A percentile compares a stretch with the other conserved stretches of the same genome.
Conservation (phyloP, 2,113 vertebrate species). For the Hippocampus guttulatus region DNA sequence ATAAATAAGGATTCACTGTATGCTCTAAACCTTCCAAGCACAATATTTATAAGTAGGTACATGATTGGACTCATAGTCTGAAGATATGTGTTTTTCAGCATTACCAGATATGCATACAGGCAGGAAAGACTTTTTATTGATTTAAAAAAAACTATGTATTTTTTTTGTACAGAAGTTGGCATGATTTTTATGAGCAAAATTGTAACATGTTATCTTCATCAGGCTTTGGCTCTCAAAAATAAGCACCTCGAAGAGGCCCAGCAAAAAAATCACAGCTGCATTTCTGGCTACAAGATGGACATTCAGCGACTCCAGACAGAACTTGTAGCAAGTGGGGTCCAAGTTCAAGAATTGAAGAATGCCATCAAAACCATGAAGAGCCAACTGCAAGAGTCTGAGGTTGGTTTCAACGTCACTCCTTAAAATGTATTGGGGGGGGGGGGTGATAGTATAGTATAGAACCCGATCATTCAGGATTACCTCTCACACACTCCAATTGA, state of each 20-base stretch:
- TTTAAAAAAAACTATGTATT: too few species aligned
- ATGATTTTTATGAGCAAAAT: neutral
- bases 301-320: constrained; percentile 59
- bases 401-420: constrained; percentile 2
- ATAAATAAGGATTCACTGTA: too few species aligned
- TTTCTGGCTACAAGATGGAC: constrained; percentile 61
- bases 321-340: constrained; percentile 58
- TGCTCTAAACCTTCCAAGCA: too few species aligned
- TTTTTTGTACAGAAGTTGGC: too few species aligned
- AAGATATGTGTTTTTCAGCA: too few species aligned
- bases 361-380: constrained; percentile 53
- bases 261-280: constrained; percentile 41
- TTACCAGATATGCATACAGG: too few species aligned
- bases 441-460: too few species aligned
- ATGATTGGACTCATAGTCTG: too few species aligned
- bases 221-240: constrained; percentile 62
- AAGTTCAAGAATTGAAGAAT: constrained; percentile 67
- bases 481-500: neutral
- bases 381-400: constrained; percentile 55
- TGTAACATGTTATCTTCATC: neutral
- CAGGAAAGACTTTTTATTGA: too few species aligned
- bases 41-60: too few species aligned
- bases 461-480: neutral
- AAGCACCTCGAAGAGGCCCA: constrained; percentile 62
- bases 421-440: neutral